Conservation (phyloP, 1,140 invertebrate species). For the Drosophila ananassae region DNA sequence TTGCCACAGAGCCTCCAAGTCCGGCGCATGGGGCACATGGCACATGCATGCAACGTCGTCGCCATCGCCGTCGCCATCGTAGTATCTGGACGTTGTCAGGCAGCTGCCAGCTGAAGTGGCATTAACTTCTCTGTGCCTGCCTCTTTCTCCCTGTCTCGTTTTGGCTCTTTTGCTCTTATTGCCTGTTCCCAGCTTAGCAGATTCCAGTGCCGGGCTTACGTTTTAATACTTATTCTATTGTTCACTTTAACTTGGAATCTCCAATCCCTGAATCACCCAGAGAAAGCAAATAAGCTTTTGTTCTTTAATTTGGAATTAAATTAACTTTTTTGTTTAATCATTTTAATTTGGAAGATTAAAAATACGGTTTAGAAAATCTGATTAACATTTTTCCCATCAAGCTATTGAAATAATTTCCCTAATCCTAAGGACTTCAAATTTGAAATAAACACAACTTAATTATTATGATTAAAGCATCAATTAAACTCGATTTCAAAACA, state of each 20-base stretch:
- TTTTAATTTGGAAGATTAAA: background rate
- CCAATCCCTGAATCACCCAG: slow-evolving; percentile 20
- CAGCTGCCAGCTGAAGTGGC: slow-evolving; percentile 80
- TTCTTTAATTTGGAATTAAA: background rate
- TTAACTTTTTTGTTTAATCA: background rate
- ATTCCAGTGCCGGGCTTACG: slow-evolving; percentile 30
- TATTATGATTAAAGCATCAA: background rate
- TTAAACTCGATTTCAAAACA: background rate
- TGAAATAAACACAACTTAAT: too few species aligned
- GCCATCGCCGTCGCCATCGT: slow-evolving; percentile 28
- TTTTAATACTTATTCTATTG: slow-evolving; percentile 46
- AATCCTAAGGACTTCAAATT: too few species aligned
- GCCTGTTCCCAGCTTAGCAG: slow-evolving; percentile 17
- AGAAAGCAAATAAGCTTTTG: background rate
- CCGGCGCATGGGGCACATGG: slow-evolving; percentile 37
- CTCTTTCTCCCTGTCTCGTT: background rate
- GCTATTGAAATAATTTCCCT: too few species aligned
- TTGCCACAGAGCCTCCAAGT: slow-evolving; percentile 41
- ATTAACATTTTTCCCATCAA: too few species aligned
- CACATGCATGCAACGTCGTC: slow-evolving; percentile 60
- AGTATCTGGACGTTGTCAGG: slow-evolving; percentile 77
- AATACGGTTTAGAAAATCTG: too few species aligned
- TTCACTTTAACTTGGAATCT: slow-evolving; percentile 54
- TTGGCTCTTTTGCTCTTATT: background rate
- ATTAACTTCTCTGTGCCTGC: slow-evolving; percentile 59